Conservation (phyloP, 2,113 vertebrate species). For the Rana temporaria region DNA sequence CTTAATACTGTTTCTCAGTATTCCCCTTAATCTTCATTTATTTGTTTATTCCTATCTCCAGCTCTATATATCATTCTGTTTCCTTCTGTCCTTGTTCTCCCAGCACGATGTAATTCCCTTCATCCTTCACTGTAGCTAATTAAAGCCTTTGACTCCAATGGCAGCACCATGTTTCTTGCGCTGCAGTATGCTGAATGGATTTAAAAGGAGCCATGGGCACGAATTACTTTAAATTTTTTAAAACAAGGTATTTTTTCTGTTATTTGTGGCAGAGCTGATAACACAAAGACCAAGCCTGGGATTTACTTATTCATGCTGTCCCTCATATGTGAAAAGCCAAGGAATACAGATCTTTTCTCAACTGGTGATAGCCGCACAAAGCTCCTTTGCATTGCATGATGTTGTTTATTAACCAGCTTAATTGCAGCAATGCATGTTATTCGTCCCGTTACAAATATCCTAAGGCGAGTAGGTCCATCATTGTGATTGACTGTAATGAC, state of each 20-base stretch:
- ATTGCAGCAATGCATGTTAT: slow-evolving; percentile 9
- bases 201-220: slow-evolving; percentile 44
- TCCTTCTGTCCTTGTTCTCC: slow-evolving; percentile 45
- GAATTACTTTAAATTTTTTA: slow-evolving; percentile 45
- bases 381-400: background rate
- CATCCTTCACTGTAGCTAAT: slow-evolving; percentile 56
- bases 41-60: slow-evolving; percentile 53
- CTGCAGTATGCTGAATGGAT: slow-evolving; percentile 52
- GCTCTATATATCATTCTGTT: slow-evolving; percentile 48
- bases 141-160: slow-evolving; percentile 55
- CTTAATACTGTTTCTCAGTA: background rate
- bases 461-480: background rate
- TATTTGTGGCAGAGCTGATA: slow-evolving; percentile 39
- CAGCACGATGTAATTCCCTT: slow-evolving; percentile 51
- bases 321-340: slow-evolving; percentile 31
- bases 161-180: slow-evolving; percentile 44
- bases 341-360: slow-evolving; percentile 38
- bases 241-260: slow-evolving; percentile 51
- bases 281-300: slow-evolving; percentile 31
- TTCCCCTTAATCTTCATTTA: slow-evolving; percentile 55
- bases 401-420: slow-evolving; percentile 45
- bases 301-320: slow-evolving; percentile 50
- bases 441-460: slow-evolving; percentile 14
- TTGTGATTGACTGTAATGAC: slow-evolving; percentile 23
- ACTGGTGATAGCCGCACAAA: background rate